Evolutionary conservation across 2,888 invertebrate species (phyloP).

Genomic region (Microlaimidae sp.): DNA sequence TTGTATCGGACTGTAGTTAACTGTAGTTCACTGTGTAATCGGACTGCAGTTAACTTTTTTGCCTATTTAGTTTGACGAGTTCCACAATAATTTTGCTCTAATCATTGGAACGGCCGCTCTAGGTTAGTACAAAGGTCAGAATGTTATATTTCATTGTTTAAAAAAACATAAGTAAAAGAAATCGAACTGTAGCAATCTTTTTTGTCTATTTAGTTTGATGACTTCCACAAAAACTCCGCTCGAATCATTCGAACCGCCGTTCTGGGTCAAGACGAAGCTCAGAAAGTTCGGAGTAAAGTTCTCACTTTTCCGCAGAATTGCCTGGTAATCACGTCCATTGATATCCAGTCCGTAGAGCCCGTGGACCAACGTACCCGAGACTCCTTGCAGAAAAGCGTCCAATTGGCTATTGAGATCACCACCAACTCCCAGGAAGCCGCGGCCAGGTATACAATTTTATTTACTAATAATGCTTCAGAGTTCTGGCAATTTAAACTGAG

Average conservation of each 20-base stretch:
- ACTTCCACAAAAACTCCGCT: conserved; percentile 44
- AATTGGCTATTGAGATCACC: conserved; percentile 44
- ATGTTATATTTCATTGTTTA: too few species aligned
- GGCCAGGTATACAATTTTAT: conserved; percentile 36
- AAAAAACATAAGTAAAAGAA: too few species aligned
- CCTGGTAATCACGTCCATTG: conserved; percentile 41
- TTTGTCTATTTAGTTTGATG: conserved; percentile 41
- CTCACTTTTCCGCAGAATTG: conserved; percentile 41
- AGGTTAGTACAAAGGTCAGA: too few species aligned
- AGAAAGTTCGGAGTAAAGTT: conserved; percentile 31
- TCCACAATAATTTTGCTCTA: too few species aligned
- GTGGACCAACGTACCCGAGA: conserved; percentile 43
- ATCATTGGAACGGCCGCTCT: too few species aligned
- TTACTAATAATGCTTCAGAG: too few species aligned
- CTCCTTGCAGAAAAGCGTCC: conserved; percentile 42
- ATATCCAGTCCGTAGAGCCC: conserved; percentile 44
- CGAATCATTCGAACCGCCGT: conserved; percentile 41
- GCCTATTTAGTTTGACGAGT: too few species aligned
- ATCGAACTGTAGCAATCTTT: too few species aligned
- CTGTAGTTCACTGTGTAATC: too few species aligned
- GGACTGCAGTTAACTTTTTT: too few species aligned
- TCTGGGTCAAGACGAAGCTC: conserved; percentile 42
- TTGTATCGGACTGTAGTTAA: too few species aligned
- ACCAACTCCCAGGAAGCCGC: conserved; percentile 44
- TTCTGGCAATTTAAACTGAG: too few species aligned